phyloP scores from a whole-genome alignment of 2,797 vertebrate species.

The Sternotherus odoratus region DNA sequence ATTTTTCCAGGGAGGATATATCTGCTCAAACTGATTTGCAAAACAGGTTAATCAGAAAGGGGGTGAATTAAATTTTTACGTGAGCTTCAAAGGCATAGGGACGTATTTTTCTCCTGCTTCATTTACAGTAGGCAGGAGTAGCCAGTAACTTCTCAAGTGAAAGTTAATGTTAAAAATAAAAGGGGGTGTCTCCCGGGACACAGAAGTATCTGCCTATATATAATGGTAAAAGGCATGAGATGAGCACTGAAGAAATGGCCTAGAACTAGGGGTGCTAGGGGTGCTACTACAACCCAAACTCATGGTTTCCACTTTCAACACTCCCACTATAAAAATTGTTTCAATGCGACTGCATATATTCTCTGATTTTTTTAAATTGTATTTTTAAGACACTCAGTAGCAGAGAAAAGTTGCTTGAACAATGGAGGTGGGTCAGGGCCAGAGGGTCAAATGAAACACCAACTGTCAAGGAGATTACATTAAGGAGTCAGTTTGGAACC shows the following conservation, averaged over 20 bases:
- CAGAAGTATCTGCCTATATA: neutral
- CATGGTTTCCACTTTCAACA: no score
- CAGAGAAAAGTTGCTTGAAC: neutral
- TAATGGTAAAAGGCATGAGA: neutral
- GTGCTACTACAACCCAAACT: neutral
- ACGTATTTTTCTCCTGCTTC: constrained; percentile 15
- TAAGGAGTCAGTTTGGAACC: neutral
- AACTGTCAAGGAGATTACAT: neutral
- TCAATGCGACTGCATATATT: neutral
- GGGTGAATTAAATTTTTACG: constrained; percentile 31
- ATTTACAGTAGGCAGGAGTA: neutral
- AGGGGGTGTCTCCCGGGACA: accelerated
- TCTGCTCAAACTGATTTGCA: constrained; percentile 37
- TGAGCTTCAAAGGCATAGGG: constrained; percentile 25
- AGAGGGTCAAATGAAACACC: neutral
- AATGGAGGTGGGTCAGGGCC: neutral
- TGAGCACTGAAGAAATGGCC: neutral
- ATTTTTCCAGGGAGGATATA: constrained; percentile 30
- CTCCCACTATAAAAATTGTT: neutral
- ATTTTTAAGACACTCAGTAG: neutral
- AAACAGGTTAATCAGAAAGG: constrained; percentile 54
- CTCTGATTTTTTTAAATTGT: neutral
- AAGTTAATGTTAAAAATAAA: neutral
- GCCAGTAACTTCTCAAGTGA: neutral
- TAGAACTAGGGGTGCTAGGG: neutral